A percentile compares a stretch with the other conserved stretches of the same genome.
phyloP scores from a whole-genome alignment of 2,888 invertebrate species.

The Matsumyia berberina region DNA sequence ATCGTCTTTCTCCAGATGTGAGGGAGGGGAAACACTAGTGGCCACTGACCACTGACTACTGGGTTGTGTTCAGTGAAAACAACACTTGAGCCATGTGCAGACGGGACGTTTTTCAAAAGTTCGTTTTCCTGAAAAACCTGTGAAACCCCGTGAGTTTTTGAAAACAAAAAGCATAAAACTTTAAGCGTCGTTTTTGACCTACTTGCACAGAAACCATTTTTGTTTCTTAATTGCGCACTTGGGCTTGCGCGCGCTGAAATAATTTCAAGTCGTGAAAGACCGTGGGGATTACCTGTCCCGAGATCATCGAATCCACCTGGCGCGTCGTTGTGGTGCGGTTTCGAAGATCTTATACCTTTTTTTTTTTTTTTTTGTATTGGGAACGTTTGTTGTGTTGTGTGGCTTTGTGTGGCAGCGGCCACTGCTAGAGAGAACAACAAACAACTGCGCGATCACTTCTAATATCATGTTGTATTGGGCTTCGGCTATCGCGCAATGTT shows the following conservation, averaged over 20 bases:
- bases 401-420: constrained; percentile 48
- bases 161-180: constrained; percentile 1
- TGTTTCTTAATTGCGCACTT: constrained; percentile 40
- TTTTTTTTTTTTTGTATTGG: constrained; percentile 39
- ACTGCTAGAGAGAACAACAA: constrained; percentile 49
- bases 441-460: constrained; percentile 59
- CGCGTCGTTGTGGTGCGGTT: constrained; percentile 44
- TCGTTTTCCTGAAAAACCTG: not conserved
- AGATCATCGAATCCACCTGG: constrained; percentile 72
- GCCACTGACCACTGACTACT: constrained; percentile 29
- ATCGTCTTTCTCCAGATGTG: constrained; percentile 49
- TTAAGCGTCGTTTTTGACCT: constrained; percentile 54
- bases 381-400: too few species aligned
- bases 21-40: not conserved
- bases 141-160: not conserved
- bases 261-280: constrained; percentile 61
- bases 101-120: not conserved
- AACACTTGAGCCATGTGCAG: constrained; percentile 5
- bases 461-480: constrained; percentile 27
- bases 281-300: constrained; percentile 58
- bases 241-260: constrained; percentile 33
- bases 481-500: constrained; percentile 63
- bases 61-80: constrained; percentile 5
- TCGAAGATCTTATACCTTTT: constrained; percentile 59
- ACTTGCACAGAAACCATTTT: constrained; percentile 42